Conservation (phyloP, 2,113 vertebrate species). For the Pygoscelis antarcticus region DNA sequence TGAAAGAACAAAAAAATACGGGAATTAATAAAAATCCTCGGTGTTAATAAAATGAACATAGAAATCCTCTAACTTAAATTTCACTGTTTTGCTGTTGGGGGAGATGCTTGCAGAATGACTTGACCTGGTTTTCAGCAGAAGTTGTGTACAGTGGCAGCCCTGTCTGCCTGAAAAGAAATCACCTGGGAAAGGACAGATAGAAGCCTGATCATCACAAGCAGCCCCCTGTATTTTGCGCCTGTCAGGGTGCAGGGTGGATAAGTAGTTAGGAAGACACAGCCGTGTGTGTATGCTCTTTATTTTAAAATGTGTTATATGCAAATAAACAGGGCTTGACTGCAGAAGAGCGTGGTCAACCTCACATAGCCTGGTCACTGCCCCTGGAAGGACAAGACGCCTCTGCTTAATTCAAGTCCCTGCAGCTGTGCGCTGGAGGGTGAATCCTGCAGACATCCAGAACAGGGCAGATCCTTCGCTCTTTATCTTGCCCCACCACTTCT, state of each 20-base stretch:
- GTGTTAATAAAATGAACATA: neutral
- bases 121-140: neutral
- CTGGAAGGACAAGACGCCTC: fast-evolving
- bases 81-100: neutral
- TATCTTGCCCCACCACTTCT: neutral
- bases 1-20: neutral
- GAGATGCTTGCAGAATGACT: neutral
- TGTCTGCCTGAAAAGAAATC: neutral
- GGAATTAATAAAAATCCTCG: neutral
- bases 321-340: neutral
- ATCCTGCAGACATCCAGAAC: neutral
- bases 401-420: neutral
- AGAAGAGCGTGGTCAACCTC: neutral
- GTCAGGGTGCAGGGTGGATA: neutral
- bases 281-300: fast-evolving
- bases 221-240: neutral
- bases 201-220: neutral
- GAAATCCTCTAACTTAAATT: neutral
- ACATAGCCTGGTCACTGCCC: neutral
- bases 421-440: fast-evolving
- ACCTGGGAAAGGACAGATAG: neutral
- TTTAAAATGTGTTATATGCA: fast-evolving
- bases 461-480: neutral
- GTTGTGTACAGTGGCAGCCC: neutral
- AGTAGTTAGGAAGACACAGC: neutral